These are phyloP conservation scores for Parus major DNA, from an alignment of 2,113 vertebrate genomes.

Conservation along the genomic window DNA sequence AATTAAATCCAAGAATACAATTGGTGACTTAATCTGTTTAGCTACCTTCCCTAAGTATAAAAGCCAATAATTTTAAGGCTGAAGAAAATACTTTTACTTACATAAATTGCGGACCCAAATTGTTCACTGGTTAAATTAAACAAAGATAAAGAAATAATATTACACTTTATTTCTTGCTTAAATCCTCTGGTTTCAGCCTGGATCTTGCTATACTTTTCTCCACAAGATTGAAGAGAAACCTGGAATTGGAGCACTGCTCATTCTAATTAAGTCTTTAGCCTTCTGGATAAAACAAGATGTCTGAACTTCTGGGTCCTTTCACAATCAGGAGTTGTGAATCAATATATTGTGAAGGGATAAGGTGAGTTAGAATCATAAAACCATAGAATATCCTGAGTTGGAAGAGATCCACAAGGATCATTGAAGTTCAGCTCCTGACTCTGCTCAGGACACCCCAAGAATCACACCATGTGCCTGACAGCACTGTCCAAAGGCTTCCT, in stretches of 20 bases:
- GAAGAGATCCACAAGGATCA: not conserved
- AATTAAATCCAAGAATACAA: not conserved
- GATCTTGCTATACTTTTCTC: not conserved
- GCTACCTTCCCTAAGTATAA: not conserved
- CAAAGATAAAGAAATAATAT: not conserved
- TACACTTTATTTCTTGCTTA: not conserved
- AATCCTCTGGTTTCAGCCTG: not conserved
- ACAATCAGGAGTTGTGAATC: not conserved
- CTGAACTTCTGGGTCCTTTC: not conserved
- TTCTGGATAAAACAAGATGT: not conserved
- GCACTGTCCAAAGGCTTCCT: not conserved
- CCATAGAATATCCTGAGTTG: not conserved
- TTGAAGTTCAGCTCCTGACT: not conserved
- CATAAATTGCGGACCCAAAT: not conserved
- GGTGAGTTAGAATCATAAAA: not conserved
- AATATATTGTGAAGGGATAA: not conserved
- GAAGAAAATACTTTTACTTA: not conserved
- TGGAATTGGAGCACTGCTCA: not conserved
- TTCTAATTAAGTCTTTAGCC: not conserved
- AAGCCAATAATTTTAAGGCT: not conserved
- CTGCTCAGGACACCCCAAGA: not conserved
- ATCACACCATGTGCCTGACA: not conserved
- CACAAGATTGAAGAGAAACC: not conserved
- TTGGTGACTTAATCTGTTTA: not conserved
- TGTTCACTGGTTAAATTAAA: not conserved